Base-by-base conservation (phyloP, 1,140 invertebrate species). In the Nasonia longicornis region DNA sequence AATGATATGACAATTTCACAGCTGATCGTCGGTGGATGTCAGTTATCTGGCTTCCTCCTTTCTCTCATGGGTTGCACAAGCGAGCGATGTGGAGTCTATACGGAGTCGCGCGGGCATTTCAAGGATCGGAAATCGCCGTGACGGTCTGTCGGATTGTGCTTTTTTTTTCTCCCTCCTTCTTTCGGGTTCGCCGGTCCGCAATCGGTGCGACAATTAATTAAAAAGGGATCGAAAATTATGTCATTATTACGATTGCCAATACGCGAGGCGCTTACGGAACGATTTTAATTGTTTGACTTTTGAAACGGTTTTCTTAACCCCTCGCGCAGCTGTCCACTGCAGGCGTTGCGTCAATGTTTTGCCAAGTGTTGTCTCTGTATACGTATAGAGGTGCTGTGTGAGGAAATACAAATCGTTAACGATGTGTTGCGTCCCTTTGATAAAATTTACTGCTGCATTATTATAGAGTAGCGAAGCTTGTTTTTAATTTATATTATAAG, bases 1-100 rank as follows among this genome's bases (percentile, higher is more conserved):
- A 78, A 78, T 82, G 79, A 81, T 76, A 63, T 29, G 81, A 78
- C 81, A 66, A 82, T 77, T 82, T 73, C 70, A 45, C 35, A 73
- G 64, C 22, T 22, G 66, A 75, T 69, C 79, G 26, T 22, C 8
- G 75, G 3, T 45, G 12, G n/a, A 64, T 29, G 58, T 64, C 78
- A n/a, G 79, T 69, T n/a, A 58, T 58, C 22, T 66, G 66, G 72
- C 77, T 82, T 82, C 81, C 81, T 82, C 76, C 81, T 82, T 82
- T 82, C 81, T 82, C 77, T 75, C 81, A 10, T 35, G 69, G 4
- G 38, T 82, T 82, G 72, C 81, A 79, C 72, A 82, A 82, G 26
- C 26, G 58, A 82, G 58, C 6, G 11, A 8, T 29, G 35, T 4
- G 11, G 20, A 11, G 70, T 12, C 7, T 12, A 67, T 22, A 10